Evolutionary conservation across 1,140 invertebrate species (phyloP).

Genomic region (Drosophila eugracilis): DNA sequence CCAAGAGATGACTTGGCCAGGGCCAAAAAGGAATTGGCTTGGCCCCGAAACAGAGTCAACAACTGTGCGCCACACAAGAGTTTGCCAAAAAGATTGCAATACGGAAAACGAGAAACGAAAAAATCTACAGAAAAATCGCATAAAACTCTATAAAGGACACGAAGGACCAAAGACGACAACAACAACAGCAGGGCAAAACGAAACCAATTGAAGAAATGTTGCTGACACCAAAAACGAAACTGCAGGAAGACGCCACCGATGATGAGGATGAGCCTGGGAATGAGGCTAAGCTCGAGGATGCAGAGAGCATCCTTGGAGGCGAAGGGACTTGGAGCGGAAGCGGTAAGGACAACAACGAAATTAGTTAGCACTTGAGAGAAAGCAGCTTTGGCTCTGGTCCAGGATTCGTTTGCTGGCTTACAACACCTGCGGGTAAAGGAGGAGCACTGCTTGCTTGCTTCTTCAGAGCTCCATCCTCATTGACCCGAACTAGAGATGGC

Average conservation of each 20-base stretch:
- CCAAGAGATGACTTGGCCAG: slow-evolving; percentile 63
- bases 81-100: slow-evolving; percentile 49
- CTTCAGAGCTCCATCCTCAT: slow-evolving; percentile 8
- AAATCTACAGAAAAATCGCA: slow-evolving; percentile 9
- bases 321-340: slow-evolving; percentile 1
- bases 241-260: slow-evolving; percentile 41
- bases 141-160: slow-evolving; percentile 56
- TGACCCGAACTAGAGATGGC: slow-evolving; percentile 34
- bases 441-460: slow-evolving; percentile 13
- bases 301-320: slow-evolving; percentile 3
- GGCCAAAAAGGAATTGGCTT: slow-evolving; percentile 68
- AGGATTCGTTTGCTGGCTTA: slow-evolving; percentile 71
- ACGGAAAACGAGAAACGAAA: slow-evolving; percentile 12
- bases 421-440: slow-evolving; percentile 75
- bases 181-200: slow-evolving; percentile 47
- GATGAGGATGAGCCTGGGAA: slow-evolving; percentile 42
- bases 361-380: slow-evolving; percentile 79
- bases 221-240: slow-evolving; percentile 78
- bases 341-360: slow-evolving; percentile 67
- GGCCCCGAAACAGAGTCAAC: slow-evolving; percentile 73
- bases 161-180: slow-evolving; percentile 23
- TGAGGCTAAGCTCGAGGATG: slow-evolving; percentile 42
- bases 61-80: slow-evolving; percentile 63
- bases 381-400: slow-evolving; percentile 71
- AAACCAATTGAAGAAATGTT: slow-evolving; percentile 80